phyloP scores from a whole-genome alignment of 2,888 invertebrate species.

The Tromatobia lineatoria region DNA sequence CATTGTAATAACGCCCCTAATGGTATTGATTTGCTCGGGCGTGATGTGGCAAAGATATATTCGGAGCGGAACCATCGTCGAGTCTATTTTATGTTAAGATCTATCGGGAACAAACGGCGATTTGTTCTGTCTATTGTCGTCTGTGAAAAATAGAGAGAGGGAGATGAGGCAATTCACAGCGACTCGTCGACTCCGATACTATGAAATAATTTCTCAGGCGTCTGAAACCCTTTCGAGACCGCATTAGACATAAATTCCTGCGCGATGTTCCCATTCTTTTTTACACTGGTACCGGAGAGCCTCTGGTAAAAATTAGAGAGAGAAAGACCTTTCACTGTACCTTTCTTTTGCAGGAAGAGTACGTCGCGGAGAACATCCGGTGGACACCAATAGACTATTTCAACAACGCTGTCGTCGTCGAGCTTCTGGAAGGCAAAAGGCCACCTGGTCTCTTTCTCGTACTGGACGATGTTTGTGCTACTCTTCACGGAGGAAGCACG shows the following conservation, averaged over 20 bases:
- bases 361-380: constrained; percentile 89
- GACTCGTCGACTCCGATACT: not conserved
- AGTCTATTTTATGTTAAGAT: not conserved
- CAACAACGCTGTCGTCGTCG: constrained; percentile 89
- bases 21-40: constrained; percentile 25
- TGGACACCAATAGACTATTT: constrained; percentile 90
- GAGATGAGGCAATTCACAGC: not conserved
- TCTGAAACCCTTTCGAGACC: constrained; percentile 10
- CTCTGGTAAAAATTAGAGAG: not conserved
- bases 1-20: constrained; percentile 28
- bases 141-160: not conserved
- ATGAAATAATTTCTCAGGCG: not conserved
- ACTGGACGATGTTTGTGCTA: constrained; percentile 90
- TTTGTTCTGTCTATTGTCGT: constrained; percentile 18
- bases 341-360: constrained; percentile 87
- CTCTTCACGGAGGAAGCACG: constrained; percentile 89
- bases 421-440: constrained; percentile 88
- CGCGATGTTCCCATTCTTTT: constrained; percentile 11
- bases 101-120: constrained; percentile 1
- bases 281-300: not conserved
- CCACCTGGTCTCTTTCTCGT: constrained; percentile 89
- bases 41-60: constrained; percentile 30
- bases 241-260: constrained; percentile 2
- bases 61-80: constrained; percentile 52
- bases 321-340: constrained; percentile 23